Evolutionary conservation across 2,113 vertebrate species (phyloP).

Genomic region (Etheostoma cragini): DNA sequence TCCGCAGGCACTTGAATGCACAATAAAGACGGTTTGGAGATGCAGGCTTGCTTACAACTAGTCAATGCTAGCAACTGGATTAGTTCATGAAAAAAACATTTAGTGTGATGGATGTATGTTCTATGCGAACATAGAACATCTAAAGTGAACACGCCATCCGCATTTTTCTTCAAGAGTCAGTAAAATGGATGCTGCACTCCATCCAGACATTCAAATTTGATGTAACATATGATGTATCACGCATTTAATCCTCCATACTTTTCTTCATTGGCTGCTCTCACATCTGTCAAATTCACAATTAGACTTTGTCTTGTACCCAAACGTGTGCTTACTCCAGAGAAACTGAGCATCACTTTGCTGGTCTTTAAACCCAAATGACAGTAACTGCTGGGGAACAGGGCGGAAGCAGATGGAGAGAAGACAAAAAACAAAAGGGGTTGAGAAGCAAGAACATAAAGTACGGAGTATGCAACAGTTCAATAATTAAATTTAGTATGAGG

Average conservation of each 20-base stretch:
- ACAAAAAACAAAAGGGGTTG: conserved; percentile 32
- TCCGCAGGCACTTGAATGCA: not conserved
- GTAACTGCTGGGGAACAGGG: conserved; percentile 19
- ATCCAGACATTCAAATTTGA: not conserved
- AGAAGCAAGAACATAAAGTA: conserved; percentile 44
- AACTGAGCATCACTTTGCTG: conserved; percentile 12
- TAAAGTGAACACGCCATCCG: not conserved
- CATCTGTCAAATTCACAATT: conserved; percentile 5
- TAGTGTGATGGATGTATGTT: not conserved
- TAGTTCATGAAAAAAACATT: not conserved
- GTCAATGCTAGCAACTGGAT: not conserved
- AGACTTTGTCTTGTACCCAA: not conserved
- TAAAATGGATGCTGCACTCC: not conserved
- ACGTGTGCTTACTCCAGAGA: not conserved
- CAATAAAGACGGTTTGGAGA: not conserved
- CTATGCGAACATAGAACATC: too few species aligned
- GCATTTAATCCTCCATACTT: not conserved
- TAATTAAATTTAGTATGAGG: conserved; percentile 57
- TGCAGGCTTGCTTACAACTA: not conserved
- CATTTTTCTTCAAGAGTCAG: not conserved
- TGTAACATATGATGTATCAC: conserved; percentile 16
- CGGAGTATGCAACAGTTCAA: conserved; percentile 30
- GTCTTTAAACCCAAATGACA: conserved; percentile 43
- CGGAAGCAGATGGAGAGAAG: not conserved
- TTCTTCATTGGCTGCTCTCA: not conserved